Evolutionary conservation across 2,797 vertebrate genomes (phyloP).

Genomic region (Hyperoplus immaculatus): DNA sequence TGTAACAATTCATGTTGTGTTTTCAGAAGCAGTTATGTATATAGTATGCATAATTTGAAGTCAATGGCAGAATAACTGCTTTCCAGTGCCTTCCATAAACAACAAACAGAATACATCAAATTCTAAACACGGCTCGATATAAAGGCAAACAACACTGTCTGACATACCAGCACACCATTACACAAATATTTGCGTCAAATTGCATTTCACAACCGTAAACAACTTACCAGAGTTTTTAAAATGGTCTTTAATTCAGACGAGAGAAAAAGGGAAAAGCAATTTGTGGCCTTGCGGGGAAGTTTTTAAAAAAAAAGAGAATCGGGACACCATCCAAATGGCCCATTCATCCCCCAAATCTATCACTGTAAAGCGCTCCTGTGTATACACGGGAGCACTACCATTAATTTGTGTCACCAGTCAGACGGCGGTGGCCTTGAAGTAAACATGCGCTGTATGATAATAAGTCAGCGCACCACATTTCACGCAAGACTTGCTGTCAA

Average conservation of each 20-base stretch:
- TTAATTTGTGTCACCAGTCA: conserved; percentile 62
- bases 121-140: conserved; percentile 18
- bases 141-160: conserved; percentile 21
- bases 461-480: conserved; percentile 73
- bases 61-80: conserved; percentile 17
- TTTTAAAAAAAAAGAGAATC: conserved; percentile 33
- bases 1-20: background rate
- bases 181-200: conserved; percentile 15
- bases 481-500: conserved; percentile 75
- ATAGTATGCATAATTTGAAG: conserved; percentile 4
- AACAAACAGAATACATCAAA: conserved; percentile 16
- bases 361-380: conserved; percentile 59
- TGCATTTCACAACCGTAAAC: conserved; percentile 12
- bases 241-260: conserved; percentile 19
- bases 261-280: conserved; percentile 4
- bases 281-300: conserved; percentile 3
- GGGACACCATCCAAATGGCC: conserved; percentile 48
- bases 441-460: conserved; percentile 72
- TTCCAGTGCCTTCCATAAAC: conserved; percentile 8
- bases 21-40: conserved; percentile 4
- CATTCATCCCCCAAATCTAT: conserved; percentile 59
- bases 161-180: conserved; percentile 13
- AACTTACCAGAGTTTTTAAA: background rate
- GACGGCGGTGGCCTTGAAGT: conserved; percentile 68
- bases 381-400: conserved; percentile 56